Evolutionary conservation across 1,140 invertebrate species (phyloP), one percentile per base, ranked within the genome.

Genomic region (Mamestra configurata): DNA sequence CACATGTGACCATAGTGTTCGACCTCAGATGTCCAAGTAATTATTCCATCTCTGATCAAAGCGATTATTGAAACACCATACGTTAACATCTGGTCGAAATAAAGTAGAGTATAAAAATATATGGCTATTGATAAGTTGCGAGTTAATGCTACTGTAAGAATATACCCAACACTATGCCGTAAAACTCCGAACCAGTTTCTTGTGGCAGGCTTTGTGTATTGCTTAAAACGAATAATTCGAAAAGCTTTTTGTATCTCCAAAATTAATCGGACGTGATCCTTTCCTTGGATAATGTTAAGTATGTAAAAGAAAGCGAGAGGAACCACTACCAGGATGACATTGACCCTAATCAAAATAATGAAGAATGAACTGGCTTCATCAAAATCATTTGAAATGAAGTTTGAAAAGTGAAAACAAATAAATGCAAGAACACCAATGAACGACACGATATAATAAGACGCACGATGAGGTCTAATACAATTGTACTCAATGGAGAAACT

Each of bases 161-260:
- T 11, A 31, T 20, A 20, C 10, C 18, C 18, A 2, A 20, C 4
- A 11, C 18, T 13, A 13, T 37, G 35, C 3, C 61, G 35, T 4
- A 40, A 11, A 37, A 20, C 40, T n/a, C 3, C 7, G 18, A 22
- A 11, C 70, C 70, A 72, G 1, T 72, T 53, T 5, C 31, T n/a
- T 35, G 15, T 35, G 0, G 24, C 22, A 1, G 8, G 0, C 4
- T 4, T 46, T 8, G 5, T 49, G 43, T 49, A 49, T 0, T 15
- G 31, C 8, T 72, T 72, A 20, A 37, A 72, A 35, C 35, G 20
- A 3, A 37, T 51, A 11, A 72, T 24, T 11, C 13, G 27, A 7
- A 46, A 68, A 20, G 64, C 64, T 13, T 68, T 68, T 27, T 68
- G 64, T n/a, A 68, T 68, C 11, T 68, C 20, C 13, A 68, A 15